Evolutionary conservation across 2,113 vertebrate genomes (phyloP).

Genomic region (Meriones unguiculatus): DNA sequence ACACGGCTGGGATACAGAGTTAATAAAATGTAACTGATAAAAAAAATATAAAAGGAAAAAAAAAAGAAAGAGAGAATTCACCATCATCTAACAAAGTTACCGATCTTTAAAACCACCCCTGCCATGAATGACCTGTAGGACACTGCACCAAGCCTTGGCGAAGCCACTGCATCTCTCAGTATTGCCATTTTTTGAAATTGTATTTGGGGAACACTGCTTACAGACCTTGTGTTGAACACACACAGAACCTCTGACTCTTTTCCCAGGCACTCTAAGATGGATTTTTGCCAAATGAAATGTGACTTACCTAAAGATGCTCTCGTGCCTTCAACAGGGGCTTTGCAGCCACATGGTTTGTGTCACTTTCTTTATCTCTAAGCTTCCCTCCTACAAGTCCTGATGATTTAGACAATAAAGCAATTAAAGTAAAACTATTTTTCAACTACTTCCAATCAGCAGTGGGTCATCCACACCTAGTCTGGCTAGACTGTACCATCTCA

Average conservation of each 20-base stretch:
- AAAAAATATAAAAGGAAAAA: too few species aligned
- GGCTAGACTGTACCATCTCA: slow-evolving; percentile 30
- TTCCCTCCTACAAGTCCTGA: slow-evolving; percentile 64
- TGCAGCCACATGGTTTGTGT: slow-evolving; percentile 73
- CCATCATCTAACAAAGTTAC: background rate
- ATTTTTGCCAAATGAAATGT: slow-evolving; percentile 56
- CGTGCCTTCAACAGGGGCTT: slow-evolving; percentile 62
- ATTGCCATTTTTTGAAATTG: background rate
- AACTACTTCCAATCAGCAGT: slow-evolving; percentile 69
- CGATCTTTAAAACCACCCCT: background rate
- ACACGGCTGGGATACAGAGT: too few species aligned
- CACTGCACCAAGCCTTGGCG: background rate
- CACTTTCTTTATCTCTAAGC: slow-evolving; percentile 66
- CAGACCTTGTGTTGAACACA: background rate
- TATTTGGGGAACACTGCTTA: background rate
- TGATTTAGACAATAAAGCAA: slow-evolving; percentile 78
- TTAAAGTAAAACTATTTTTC: slow-evolving; percentile 76
- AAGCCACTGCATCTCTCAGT: background rate
- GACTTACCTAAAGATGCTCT: slow-evolving; percentile 54
- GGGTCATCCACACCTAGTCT: slow-evolving; percentile 35
- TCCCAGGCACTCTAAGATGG: slow-evolving; percentile 31
- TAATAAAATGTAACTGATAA: too few species aligned
- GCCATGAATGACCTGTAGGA: background rate
- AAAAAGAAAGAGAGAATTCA: too few species aligned
- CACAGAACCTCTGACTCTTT: slow-evolving; percentile 7